Conservation (phyloP, 2,888 invertebrate genomes). For the Cephus pulcher region DNA sequence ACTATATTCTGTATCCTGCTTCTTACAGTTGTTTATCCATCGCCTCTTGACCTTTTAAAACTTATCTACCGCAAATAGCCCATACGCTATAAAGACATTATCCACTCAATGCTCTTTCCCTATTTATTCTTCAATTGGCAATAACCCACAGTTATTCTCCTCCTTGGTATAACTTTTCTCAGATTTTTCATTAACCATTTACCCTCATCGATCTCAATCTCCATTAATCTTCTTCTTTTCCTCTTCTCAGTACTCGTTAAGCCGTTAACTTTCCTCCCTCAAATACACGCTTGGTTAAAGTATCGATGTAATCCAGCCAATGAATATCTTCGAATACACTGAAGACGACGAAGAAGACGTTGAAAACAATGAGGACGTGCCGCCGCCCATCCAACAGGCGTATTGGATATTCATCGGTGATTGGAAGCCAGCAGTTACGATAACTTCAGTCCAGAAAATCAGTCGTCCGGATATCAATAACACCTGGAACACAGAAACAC, state of each 20-base stretch:
- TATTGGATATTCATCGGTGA: conserved; percentile 25
- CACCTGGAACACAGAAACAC: background rate
- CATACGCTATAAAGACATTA: background rate
- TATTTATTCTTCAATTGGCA: background rate
- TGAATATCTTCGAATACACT: background rate
- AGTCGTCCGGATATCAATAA: background rate
- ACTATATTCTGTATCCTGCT: background rate
- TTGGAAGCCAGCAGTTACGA: background rate
- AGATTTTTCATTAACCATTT: background rate
- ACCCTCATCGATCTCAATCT: background rate
- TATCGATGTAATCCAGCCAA: background rate
- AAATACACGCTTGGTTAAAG: background rate
- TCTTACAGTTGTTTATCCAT: background rate
- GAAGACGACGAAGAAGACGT: conserved; percentile 9
- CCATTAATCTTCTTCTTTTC: background rate
- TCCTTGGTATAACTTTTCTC: background rate
- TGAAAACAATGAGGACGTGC: conserved; percentile 12
- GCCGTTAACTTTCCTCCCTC: background rate
- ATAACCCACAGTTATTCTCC: background rate
- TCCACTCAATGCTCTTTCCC: background rate
- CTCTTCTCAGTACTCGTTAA: background rate
- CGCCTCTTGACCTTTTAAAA: background rate
- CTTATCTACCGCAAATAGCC: background rate
- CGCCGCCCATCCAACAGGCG: conserved; percentile 24
- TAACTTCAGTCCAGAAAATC: background rate